phyloP scores from a whole-genome alignment of 1,140 invertebrate genomes.

The Drosophila kurseongensis region DNA sequence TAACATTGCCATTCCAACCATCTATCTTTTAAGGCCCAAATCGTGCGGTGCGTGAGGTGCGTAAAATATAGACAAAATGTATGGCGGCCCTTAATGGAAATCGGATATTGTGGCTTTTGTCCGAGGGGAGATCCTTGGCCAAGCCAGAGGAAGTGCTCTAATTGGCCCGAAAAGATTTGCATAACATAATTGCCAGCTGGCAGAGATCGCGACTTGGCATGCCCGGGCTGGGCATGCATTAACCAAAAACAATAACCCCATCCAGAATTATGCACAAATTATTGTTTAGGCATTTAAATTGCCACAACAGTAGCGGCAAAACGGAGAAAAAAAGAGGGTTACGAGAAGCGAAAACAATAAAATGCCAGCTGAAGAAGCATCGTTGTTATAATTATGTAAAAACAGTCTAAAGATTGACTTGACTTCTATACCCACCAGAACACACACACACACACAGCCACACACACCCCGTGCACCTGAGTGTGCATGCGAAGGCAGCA shows the following conservation, averaged over 20 bases:
- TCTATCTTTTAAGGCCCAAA: constrained; percentile 54
- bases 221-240: constrained; percentile 56
- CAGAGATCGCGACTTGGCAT: constrained; percentile 45
- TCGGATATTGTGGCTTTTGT: constrained; percentile 78
- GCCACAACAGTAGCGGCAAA: constrained; percentile 31
- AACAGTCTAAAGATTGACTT: constrained; percentile 81
- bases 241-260: constrained; percentile 77
- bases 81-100: constrained; percentile 64
- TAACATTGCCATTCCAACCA: constrained; percentile 51
- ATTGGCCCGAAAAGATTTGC: constrained; percentile 70
- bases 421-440: constrained; percentile 57
- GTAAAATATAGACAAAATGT: constrained; percentile 68
- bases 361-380: constrained; percentile 58
- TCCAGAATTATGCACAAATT: constrained; percentile 75
- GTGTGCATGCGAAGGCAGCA: constrained; percentile 73
- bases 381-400: constrained; percentile 82
- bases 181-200: constrained; percentile 61
- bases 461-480: constrained; percentile 14
- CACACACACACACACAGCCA: constrained; percentile 5
- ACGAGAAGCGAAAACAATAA: constrained; percentile 73
- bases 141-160: constrained; percentile 48
- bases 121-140: constrained; percentile 5
- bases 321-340: constrained; percentile 12
- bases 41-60: constrained; percentile 55
- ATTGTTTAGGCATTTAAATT: constrained; percentile 83